These are phyloP conservation scores for Mamestra brassicae DNA, from an alignment of 2,888 invertebrate species.

Conservation along the genomic window DNA sequence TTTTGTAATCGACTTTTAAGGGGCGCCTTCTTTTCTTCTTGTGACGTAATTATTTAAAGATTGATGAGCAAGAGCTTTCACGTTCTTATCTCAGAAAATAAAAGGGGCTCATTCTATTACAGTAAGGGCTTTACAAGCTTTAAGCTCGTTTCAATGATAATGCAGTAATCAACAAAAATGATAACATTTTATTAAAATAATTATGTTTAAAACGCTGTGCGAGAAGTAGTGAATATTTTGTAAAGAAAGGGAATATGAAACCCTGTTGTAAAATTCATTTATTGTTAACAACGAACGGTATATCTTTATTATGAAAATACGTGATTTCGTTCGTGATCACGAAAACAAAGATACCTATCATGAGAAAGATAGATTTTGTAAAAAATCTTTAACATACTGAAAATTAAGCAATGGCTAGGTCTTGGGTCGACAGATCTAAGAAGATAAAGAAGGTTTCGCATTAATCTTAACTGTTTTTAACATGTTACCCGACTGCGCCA, in stretches of 20 bases:
- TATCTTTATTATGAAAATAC: not conserved
- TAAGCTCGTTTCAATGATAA: not conserved
- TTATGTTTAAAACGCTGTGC: not conserved
- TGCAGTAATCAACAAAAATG: not conserved
- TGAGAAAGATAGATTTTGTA: not conserved
- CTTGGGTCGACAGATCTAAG: not conserved
- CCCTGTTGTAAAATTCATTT: constrained; percentile 4
- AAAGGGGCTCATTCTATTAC: constrained; percentile 25
- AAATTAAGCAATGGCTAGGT: not conserved
- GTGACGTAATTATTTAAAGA: constrained; percentile 37
- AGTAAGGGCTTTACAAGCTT: constrained; percentile 2
- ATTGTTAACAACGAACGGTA: not conserved
- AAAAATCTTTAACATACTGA: not conserved
- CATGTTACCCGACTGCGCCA: too few species aligned
- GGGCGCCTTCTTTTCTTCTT: constrained; percentile 2
- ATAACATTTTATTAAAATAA: not conserved
- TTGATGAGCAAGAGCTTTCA: constrained; percentile 31
- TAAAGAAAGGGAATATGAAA: not conserved
- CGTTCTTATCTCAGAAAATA: constrained; percentile 26
- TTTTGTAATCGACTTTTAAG: constrained; percentile 48
- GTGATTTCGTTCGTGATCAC: not conserved
- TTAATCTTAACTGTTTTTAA: not conserved
- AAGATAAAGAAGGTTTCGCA: not conserved
- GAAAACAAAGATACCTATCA: constrained; percentile 4
- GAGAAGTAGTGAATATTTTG: too few species aligned